Percentiles rank a stretch among this genome's conserved stretches.
phyloP scores from a whole-genome alignment of 1,140 invertebrate species.

The Brachionus asplanchnoidis region DNA sequence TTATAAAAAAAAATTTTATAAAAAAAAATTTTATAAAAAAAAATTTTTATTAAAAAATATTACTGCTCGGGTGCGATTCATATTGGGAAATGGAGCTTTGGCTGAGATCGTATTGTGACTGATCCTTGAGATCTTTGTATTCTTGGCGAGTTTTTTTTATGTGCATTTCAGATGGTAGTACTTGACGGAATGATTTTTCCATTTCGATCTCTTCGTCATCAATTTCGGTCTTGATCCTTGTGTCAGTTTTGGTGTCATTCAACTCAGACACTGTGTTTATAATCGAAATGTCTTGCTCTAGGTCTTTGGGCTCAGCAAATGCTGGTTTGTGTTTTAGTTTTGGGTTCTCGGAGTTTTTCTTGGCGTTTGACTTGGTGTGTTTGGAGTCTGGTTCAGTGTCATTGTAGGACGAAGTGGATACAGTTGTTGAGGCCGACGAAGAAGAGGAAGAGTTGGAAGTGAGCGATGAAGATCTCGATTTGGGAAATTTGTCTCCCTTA shows the following conservation, averaged over 20 bases:
- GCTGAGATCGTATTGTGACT: neutral
- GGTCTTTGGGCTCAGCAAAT: neutral
- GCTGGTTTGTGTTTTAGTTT: neutral
- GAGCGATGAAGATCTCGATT: slow-evolving; percentile 30
- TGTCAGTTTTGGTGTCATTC: slow-evolving; percentile 16
- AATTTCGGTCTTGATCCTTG: neutral
- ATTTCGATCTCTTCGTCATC: slow-evolving; percentile 49
- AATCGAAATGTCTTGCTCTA: neutral
- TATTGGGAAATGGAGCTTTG: slow-evolving; percentile 26
- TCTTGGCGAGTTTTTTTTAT: slow-evolving; percentile 49
- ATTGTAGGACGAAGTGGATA: slow-evolving; percentile 11
- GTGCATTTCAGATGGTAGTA: slow-evolving; percentile 53
- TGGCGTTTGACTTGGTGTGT: neutral
- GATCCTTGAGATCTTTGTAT: slow-evolving; percentile 40
- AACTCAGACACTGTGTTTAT: slow-evolving; percentile 13
- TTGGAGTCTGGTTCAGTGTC: neutral
- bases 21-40: too few relatives aligned
- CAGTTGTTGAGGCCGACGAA: slow-evolving; percentile 46
- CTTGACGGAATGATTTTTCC: slow-evolving; percentile 49
- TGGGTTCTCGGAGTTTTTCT: neutral
- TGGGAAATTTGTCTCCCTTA: neutral
- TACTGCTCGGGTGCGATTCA: neutral
- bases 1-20: too few relatives aligned
- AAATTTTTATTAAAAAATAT: neutral
- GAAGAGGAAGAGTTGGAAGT: slow-evolving; percentile 45